Base-by-base conservation (phyloP, 2,888 invertebrate species). In the Ochropleura plecta region DNA sequence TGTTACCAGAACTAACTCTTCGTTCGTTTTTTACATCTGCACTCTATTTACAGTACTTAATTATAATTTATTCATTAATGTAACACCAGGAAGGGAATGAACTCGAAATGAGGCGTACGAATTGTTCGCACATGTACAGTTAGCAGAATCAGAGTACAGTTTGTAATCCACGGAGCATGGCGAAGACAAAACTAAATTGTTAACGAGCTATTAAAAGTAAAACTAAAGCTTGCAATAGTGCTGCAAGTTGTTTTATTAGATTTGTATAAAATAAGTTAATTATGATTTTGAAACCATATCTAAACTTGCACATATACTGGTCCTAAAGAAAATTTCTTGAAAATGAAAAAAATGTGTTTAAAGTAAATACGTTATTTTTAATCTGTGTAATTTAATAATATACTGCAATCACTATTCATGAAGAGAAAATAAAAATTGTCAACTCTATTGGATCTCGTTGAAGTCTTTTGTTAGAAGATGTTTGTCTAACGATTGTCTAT, bases 141-240 rank as follows among this genome's bases (percentile, higher is more conserved):
- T 87, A 87, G 63, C 73, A 73, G 81, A 87, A 80, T 67, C 79
- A 51, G 72, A 80, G 78, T 83, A 86, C 88, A 82, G 87, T 87
- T 86, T 55, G 71, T 82, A 69, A 70, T 71, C 62, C 75, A 71
- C 86, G 76, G 66, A 86, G 76, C 87, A 84, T 87, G 66, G 68
- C 72, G 68, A 84, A 84, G 78, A 81, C 77, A 77, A 85, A 83
- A 84, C 78, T 72, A 83, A 79, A 80, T 79, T 63, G 68, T 73
- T 80, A 42, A 57, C 14, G 59, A 55, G 66, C 40, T 64, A 48
- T 7, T 42, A 40, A 46, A 51, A 48, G 60, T 60, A 67, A 57
- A 68, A 73, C 14, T 55, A 51, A 55, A 55, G 16, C 30, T 44
- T 18, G 48, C 51, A 73, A 70, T 30, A 60, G 51, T 8, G 14